Evolutionary conservation across 1,140 invertebrate species (phyloP).

Genomic region (Chrysomallon squamiferum): DNA sequence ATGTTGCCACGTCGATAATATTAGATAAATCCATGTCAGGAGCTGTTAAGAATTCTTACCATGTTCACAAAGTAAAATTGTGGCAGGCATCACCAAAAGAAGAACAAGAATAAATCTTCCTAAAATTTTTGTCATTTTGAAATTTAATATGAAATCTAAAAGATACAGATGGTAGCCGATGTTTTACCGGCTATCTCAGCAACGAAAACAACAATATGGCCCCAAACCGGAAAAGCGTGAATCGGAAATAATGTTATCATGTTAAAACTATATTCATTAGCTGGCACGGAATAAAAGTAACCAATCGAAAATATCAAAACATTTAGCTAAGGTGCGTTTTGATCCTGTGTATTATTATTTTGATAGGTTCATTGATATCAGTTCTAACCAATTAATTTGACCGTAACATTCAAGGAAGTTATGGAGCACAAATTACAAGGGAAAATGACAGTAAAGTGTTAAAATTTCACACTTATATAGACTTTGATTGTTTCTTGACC

Average conservation of each 20-base stretch:
- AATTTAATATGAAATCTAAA: not conserved
- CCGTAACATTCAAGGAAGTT: too few species aligned
- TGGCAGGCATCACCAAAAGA: slow-evolving; percentile 46
- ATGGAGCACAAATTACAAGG: too few species aligned
- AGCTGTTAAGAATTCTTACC: slow-evolving; percentile 28
- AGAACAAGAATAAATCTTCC: slow-evolving; percentile 44
- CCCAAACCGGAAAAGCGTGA: slow-evolving; percentile 1
- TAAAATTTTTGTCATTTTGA: slow-evolving; percentile 28
- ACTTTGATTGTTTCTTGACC: too few species aligned
- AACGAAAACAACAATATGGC: not conserved
- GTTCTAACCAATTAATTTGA: too few species aligned
- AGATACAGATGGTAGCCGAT: too few species aligned
- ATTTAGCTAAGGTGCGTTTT: too few species aligned
- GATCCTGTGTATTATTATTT: too few species aligned
- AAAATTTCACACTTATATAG: too few species aligned
- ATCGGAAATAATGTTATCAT: not conserved
- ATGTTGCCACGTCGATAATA: slow-evolving; percentile 32
- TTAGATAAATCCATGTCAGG: not conserved
- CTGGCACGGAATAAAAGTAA: not conserved
- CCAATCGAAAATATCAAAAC: slow-evolving; percentile 1
- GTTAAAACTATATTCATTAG: not conserved
- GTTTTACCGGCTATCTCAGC: too few species aligned
- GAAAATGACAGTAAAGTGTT: too few species aligned
- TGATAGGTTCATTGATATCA: too few species aligned
- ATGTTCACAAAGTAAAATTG: slow-evolving; percentile 40